phyloP scores from a whole-genome alignment of 2,797 vertebrate species.

The Enteromius thamalakanensis region DNA sequence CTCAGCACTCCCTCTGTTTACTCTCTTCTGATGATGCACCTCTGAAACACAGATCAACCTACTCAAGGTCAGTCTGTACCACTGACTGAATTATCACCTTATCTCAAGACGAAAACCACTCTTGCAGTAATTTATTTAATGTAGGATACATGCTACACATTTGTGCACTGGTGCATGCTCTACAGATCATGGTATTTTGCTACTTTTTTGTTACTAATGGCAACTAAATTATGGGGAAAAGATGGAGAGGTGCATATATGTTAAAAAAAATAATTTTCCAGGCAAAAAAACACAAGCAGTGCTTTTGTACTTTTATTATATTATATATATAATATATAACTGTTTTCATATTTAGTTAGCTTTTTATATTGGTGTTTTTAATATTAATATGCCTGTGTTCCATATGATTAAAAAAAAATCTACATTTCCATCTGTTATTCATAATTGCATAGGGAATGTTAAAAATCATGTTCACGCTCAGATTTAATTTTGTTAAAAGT shows the following conservation, averaged over 20 bases:
- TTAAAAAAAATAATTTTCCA: not conserved
- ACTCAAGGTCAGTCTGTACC: not conserved
- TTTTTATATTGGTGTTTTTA: not conserved
- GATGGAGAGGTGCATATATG: not conserved
- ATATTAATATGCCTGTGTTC: not conserved
- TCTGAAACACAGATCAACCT: not conserved
- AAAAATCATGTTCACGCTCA: constrained; percentile 7
- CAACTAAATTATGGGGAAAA: not conserved
- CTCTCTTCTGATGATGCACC: constrained; percentile 1
- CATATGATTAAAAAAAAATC: not conserved
- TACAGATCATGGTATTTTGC: not conserved
- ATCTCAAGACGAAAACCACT: not conserved
- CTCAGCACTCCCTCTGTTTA: not conserved
- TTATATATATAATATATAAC: not conserved
- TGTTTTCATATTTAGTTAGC: not conserved
- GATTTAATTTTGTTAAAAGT: not conserved
- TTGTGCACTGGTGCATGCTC: not conserved
- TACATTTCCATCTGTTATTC: not conserved
- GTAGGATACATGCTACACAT: not conserved
- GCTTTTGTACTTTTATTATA: not conserved
- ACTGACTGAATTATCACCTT: not conserved
- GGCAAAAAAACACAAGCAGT: not conserved
- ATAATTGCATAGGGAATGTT: not conserved
- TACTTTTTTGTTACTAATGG: not conserved
- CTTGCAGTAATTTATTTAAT: not conserved